Conservation (phyloP, 2,888 invertebrate genomes). For the Diogma glabrata region DNA sequence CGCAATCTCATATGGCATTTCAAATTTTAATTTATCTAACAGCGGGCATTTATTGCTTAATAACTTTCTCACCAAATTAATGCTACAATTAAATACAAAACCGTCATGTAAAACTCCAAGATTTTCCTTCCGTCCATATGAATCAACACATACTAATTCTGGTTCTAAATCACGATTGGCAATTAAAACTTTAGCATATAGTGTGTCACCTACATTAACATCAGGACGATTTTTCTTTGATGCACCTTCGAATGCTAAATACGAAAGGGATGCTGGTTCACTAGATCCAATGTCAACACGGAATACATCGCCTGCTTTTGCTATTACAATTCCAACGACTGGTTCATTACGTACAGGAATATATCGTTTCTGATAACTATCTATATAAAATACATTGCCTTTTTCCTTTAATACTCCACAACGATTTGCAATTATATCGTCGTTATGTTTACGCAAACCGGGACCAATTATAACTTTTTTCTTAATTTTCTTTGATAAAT, state of each 20-base stretch:
- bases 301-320: slow-evolving; percentile 73
- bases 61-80: slow-evolving; percentile 59
- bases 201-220: slow-evolving; percentile 69
- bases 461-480: slow-evolving; percentile 68
- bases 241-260: slow-evolving; percentile 83
- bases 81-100: slow-evolving; percentile 62
- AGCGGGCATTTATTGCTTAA: slow-evolving; percentile 62
- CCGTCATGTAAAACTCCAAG: slow-evolving; percentile 66
- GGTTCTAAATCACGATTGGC: slow-evolving; percentile 88
- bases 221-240: slow-evolving; percentile 90
- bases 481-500: slow-evolving; percentile 38
- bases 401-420: slow-evolving; percentile 65
- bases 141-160: slow-evolving; percentile 85
- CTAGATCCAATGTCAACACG: slow-evolving; percentile 82
- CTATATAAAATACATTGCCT: slow-evolving; percentile 75
- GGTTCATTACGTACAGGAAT: slow-evolving; percentile 73
- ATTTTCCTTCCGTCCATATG: slow-evolving; percentile 71
- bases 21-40: slow-evolving; percentile 58
- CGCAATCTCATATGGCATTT: slow-evolving; percentile 76
- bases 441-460: slow-evolving; percentile 59
- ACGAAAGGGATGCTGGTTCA: slow-evolving; percentile 71
- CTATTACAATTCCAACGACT: slow-evolving; percentile 72
- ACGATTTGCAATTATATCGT: slow-evolving; percentile 58
- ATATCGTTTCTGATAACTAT: slow-evolving; percentile 68
- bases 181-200: slow-evolving; percentile 72